Conservation (phyloP, 2,797 vertebrate species). For the Myotis findleyi region DNA sequence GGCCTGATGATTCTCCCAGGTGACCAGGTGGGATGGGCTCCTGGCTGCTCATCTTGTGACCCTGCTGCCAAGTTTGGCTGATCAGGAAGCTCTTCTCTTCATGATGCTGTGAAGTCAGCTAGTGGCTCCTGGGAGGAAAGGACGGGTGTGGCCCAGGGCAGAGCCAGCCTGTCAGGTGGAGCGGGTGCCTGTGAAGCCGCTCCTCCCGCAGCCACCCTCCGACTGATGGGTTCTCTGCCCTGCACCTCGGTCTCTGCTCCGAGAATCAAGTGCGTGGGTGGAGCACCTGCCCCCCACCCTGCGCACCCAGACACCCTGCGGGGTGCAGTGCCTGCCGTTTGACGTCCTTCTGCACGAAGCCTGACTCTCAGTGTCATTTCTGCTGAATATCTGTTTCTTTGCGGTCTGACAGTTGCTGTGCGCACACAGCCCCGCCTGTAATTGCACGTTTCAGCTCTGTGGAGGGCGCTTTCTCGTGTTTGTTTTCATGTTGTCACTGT, state of each 20-base stretch:
- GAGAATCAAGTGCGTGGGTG: not conserved
- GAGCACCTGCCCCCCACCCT: not conserved
- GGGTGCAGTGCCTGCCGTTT: not conserved
- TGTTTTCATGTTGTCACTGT: not conserved
- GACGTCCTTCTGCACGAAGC: too few species aligned
- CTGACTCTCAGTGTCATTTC: not conserved
- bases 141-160: not conserved
- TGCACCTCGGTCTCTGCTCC: not conserved
- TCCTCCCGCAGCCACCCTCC: not conserved
- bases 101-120: not conserved
- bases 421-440: not conserved
- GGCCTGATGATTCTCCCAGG: not conserved
- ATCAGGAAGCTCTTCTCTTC: too few species aligned
- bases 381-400: not conserved
- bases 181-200: not conserved
- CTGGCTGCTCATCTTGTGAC: not conserved
- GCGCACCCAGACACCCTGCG: not conserved
- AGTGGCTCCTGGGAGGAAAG: not conserved
- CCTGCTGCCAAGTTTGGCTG: not conserved
- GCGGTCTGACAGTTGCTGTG: not conserved
- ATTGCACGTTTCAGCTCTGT: not conserved
- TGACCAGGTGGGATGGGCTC: not conserved
- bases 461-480: not conserved
- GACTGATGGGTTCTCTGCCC: too few species aligned
- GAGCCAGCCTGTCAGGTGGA: not conserved